phyloP scores from a whole-genome alignment of 2,113 vertebrate species.

The Sitta europaea region DNA sequence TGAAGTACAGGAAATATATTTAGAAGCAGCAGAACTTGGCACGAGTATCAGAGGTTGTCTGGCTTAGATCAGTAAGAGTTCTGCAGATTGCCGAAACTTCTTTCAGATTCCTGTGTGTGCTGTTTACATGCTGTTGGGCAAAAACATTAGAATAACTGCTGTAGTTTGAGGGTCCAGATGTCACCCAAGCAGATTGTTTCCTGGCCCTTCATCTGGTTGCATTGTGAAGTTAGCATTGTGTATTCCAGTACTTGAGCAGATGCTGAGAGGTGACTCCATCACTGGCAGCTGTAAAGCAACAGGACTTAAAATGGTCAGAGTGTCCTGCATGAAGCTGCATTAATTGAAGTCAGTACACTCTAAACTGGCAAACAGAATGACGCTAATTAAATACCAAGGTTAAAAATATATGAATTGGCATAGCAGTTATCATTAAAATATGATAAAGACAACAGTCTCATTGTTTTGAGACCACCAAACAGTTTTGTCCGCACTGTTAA shows the following conservation, averaged over 20 bases:
- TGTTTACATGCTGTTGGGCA: not conserved
- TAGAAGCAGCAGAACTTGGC: not conserved
- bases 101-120: not conserved
- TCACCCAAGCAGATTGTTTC: not conserved
- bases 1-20: not conserved
- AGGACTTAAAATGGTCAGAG: not conserved
- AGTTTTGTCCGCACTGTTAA: not conserved
- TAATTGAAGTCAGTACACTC: not conserved
- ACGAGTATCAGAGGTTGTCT: not conserved
- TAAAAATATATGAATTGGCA: not conserved
- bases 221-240: not conserved
- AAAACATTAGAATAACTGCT: not conserved
- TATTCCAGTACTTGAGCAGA: not conserved
- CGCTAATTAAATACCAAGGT: not conserved
- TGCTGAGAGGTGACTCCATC: not conserved
- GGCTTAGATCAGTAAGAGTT: not conserved
- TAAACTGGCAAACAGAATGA: not conserved
- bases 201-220: not conserved
- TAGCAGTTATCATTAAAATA: not conserved
- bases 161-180: not conserved
- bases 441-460: not conserved
- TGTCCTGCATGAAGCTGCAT: not conserved
- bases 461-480: not conserved
- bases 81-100: not conserved
- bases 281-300: not conserved